Base-by-base conservation (phyloP, 92 coral and sea anemone genomes). In the Epizoanthus ramosus region DNA sequence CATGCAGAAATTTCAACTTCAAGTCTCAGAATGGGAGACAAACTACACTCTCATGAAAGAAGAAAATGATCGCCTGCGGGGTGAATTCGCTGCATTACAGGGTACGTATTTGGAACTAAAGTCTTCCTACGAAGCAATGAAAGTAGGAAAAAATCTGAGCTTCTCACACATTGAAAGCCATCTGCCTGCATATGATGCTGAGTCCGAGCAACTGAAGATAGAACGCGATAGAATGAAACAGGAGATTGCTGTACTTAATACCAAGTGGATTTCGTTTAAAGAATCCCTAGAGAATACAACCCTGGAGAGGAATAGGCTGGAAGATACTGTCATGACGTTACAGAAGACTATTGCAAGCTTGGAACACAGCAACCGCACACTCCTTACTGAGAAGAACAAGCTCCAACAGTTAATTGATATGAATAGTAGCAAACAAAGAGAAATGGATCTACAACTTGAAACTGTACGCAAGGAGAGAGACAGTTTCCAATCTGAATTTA, bases 1-100 rank as follows among this genome's bases (percentile, higher is more conserved):
- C 41, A 59, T 90, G 18, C 91, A 94, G 79, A 86, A 88, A 54
- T 68, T 86, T 21, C 88, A 86, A 68, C 89, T 92, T 50, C 91
- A 90, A 74, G 80, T 85, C 21, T 72, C 87, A 50, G 90, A 87
- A 68, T 93, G 93, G 91, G 87, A 92, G 69, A 87, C 90, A 4
- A 92, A 88, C 59, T 80, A 92, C 83, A 79, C 75, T 71, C 58
- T 83, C 13, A 85, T 92, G 53, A 89, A 84, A 68, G 90, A 86
- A 31, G 93, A 91, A 59, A 92, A 88, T 19, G 92, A 90, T 5
- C 85, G 91, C 70, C 85, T 92, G 57, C 83, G 79, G 25, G 67
- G 83, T 47, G 83, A 87, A 23, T 72, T 90, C 37, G 65, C 73
- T 19, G 75, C 83, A 3, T 77, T 89, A 10, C 87, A 87, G 47